Evolutionary conservation across 2,888 invertebrate species (phyloP).

Genomic region (Lasius fuliginosus): DNA sequence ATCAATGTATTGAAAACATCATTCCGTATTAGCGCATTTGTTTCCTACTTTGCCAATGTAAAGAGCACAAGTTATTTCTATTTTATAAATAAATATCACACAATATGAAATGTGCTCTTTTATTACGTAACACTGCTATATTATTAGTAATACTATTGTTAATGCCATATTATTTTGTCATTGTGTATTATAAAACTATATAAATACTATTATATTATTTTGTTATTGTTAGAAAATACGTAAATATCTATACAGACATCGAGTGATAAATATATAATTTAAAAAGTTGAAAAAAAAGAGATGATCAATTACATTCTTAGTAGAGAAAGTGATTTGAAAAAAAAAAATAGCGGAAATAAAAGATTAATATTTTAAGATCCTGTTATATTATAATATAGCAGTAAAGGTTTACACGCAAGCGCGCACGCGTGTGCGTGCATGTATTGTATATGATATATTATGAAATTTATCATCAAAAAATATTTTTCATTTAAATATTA

Average conservation of each 20-base stretch:
- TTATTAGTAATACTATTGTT: not conserved
- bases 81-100: constrained; percentile 40
- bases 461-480: constrained; percentile 9
- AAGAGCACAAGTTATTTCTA: constrained; percentile 17
- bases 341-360: not conserved
- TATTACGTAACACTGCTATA: not conserved
- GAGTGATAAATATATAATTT: not conserved
- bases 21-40: constrained; percentile 4
- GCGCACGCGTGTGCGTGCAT: no score
- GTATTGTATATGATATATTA: not conserved
- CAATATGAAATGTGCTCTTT: constrained; percentile 22
- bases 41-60: constrained; percentile 17
- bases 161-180: not conserved
- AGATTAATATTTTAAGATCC: not conserved
- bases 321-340: not conserved
- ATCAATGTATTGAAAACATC: not conserved
- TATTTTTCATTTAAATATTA: constrained; percentile 1
- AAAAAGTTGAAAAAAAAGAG: not conserved
- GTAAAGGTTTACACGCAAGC: not conserved
- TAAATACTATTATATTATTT: not conserved
- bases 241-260: not conserved
- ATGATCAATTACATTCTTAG: not conserved
- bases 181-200: not conserved
- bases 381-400: not conserved
- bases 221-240: not conserved